Percentiles rank a stretch among this genome's conserved stretches.
phyloP scores from a whole-genome alignment of 1,140 invertebrate species.

The Drosophila mayri region DNA sequence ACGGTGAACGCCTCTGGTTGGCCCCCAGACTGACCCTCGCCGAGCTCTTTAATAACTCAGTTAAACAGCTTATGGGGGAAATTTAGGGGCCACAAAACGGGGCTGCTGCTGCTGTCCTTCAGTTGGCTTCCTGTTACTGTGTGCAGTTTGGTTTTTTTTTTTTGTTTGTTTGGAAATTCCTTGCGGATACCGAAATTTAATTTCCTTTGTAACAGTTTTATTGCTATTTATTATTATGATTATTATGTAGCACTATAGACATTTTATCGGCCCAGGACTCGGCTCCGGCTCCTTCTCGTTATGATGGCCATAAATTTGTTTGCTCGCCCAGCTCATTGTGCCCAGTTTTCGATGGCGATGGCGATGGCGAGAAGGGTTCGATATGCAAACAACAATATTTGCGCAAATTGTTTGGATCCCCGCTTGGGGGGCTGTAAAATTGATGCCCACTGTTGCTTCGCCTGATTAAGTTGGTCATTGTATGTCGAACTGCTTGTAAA shows the following conservation, averaged over 20 bases:
- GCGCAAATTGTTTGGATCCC: slow-evolving; percentile 54
- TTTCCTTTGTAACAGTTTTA: slow-evolving; percentile 66
- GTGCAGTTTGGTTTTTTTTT: slow-evolving; percentile 38
- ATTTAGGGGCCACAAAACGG: slow-evolving; percentile 41
- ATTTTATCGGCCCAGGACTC: slow-evolving; percentile 24
- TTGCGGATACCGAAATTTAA: slow-evolving; percentile 65
- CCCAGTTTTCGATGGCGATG: slow-evolving; percentile 6
- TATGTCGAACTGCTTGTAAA: slow-evolving; percentile 55
- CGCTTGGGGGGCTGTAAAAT: slow-evolving; percentile 38
- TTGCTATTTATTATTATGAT: slow-evolving; percentile 70
- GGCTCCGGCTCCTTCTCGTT: slow-evolving; percentile 13
- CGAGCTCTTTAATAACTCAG: slow-evolving; percentile 49
- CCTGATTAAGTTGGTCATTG: slow-evolving; percentile 52
- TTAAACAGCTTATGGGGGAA: slow-evolving; percentile 62
- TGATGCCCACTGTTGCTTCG: slow-evolving; percentile 56
- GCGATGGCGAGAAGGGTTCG: slow-evolving; percentile 43
- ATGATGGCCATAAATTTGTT: slow-evolving; percentile 63
- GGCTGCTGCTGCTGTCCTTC: not conserved
- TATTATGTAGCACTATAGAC: slow-evolving; percentile 61
- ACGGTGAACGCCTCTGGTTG: not conserved
- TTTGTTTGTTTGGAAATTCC: slow-evolving; percentile 25
- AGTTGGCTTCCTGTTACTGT: slow-evolving; percentile 52
- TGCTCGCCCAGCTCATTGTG: slow-evolving; percentile 54
- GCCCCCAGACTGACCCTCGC: not conserved
- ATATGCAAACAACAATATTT: slow-evolving; percentile 69